Percentiles rank a stretch among this genome's conserved stretches.
Evolutionary conservation across 2,888 invertebrate species (phyloP).

Genomic region (Lasioglossum malachurum): DNA sequence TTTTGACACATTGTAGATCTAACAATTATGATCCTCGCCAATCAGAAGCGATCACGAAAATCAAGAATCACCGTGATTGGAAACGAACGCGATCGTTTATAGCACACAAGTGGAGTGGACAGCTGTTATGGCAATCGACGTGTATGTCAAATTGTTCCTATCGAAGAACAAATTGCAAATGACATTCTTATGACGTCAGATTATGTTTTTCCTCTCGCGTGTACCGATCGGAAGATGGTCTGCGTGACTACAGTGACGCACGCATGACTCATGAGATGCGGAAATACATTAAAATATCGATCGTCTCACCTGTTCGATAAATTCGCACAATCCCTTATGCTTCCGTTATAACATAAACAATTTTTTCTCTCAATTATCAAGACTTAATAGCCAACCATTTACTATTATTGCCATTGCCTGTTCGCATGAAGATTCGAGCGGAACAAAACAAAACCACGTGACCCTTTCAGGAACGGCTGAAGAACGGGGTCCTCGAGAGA

Average conservation of each 20-base stretch:
- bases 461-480: background rate
- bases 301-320: slow-evolving; percentile 7
- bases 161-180: background rate
- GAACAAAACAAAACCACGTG: slow-evolving; percentile 4
- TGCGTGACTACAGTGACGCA: slow-evolving; percentile 8
- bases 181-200: background rate
- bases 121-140: background rate
- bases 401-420: background rate
- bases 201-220: background rate
- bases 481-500: background rate
- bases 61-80: too few relatives aligned
- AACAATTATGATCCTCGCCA: too few relatives aligned
- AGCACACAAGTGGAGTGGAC: background rate
- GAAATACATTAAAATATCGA: slow-evolving; percentile 10
- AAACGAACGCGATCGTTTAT: too few relatives aligned
- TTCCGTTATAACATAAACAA: background rate
- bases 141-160: background rate
- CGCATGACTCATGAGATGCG: slow-evolving; percentile 15
- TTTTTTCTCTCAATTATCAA: background rate
- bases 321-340: background rate
- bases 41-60: too few relatives aligned
- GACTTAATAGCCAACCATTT: background rate
- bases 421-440: background rate
- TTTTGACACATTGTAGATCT: too few relatives aligned
- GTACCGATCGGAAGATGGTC: slow-evolving; percentile 1